Evolutionary conservation across 2,888 invertebrate genomes (phyloP).

Genomic region (Gryllus longicercus): DNA sequence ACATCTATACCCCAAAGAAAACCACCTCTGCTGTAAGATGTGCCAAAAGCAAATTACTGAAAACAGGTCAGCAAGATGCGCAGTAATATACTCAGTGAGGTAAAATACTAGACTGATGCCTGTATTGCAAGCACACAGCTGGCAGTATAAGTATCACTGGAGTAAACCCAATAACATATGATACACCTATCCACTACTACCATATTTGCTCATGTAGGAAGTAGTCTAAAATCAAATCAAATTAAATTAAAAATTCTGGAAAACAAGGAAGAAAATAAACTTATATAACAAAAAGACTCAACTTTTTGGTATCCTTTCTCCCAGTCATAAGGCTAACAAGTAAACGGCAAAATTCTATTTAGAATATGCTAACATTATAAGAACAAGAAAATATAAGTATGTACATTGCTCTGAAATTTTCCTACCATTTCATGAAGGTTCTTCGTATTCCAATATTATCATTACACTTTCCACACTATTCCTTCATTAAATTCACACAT

Average conservation of each 20-base stretch:
- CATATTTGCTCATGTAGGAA: conserved; percentile 2
- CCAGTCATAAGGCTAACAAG: background rate
- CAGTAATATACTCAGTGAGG: conserved; percentile 6
- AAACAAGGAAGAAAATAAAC: background rate
- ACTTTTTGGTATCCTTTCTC: too few species aligned
- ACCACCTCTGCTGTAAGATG: background rate
- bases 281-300: background rate
- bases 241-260: background rate
- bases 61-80: background rate
- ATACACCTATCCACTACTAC: background rate
- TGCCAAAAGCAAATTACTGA: background rate
- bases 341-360: background rate
- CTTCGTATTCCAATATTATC: too few species aligned
- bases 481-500: too few species aligned
- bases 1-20: background rate
- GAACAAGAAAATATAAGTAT: background rate
- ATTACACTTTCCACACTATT: too few species aligned
- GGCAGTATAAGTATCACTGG: conserved; percentile 8
- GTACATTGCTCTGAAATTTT: background rate
- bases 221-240: background rate
- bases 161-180: background rate
- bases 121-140: background rate
- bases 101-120: background rate
- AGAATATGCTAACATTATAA: background rate
- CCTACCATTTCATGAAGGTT: too few species aligned